Evolutionary conservation across 2,888 invertebrate genomes (phyloP).

Genomic region (Eilema depressum): DNA sequence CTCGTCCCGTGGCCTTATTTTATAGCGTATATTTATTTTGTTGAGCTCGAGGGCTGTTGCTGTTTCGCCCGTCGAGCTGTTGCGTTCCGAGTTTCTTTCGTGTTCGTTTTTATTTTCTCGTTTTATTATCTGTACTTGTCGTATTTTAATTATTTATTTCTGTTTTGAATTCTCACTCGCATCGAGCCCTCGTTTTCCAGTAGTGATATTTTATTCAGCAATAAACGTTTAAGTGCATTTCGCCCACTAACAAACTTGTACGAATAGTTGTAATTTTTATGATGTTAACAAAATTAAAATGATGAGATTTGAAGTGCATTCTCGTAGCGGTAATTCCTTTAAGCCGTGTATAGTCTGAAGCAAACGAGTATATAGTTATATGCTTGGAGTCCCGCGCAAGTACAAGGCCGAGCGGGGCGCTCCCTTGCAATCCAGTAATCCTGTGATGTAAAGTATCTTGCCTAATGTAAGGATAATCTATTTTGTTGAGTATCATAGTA

Average conservation of each 20-base stretch:
- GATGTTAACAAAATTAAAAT: conserved; percentile 81
- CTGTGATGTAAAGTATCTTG: conserved; percentile 84
- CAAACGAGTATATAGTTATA: conserved; percentile 65
- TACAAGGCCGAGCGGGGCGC: conserved; percentile 43
- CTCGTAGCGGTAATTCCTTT: conserved; percentile 84
- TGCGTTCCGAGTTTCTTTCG: conserved; percentile 82
- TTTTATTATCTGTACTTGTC: conserved; percentile 77
- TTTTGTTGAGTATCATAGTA: conserved; percentile 75
- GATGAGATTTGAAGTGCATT: conserved; percentile 87
- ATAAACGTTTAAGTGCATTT: conserved; percentile 85
- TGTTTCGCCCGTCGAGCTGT: conserved; percentile 82
- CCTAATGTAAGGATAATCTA: conserved; percentile 83
- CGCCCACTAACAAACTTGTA: conserved; percentile 70
- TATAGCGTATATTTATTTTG: conserved; percentile 83
- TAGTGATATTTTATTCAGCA: conserved; percentile 87
- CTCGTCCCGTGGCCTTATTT: conserved; percentile 83
- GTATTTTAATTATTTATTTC: conserved; percentile 84
- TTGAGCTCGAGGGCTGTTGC: conserved; percentile 84
- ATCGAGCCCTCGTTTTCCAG: conserved; percentile 83
- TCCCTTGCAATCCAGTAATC: conserved; percentile 69
- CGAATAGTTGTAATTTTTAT: conserved; percentile 83
- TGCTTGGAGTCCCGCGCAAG: conserved; percentile 44
- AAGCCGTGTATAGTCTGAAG: conserved; percentile 84
- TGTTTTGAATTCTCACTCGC: conserved; percentile 80
- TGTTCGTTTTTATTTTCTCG: conserved; percentile 78